Percentiles rank a stretch among this genome's conserved stretches.
phyloP scores from a whole-genome alignment of 2,888 invertebrate genomes.

The Panorpa germanica region DNA sequence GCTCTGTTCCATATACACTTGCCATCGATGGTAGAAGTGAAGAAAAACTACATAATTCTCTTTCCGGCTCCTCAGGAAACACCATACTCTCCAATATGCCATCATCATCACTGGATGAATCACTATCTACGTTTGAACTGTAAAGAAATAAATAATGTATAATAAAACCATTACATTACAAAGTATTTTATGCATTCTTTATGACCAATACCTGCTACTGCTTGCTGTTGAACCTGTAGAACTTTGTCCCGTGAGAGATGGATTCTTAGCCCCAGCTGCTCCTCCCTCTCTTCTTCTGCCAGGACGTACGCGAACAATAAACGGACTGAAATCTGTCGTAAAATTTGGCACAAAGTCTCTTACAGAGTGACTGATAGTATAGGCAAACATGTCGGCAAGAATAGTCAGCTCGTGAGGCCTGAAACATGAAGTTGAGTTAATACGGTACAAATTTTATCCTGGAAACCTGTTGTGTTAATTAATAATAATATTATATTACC shows the following conservation, averaged over 20 bases:
- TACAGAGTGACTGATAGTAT: constrained; percentile 49
- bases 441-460: too few relatives aligned
- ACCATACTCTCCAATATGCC: too few relatives aligned
- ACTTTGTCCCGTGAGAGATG: constrained; percentile 64
- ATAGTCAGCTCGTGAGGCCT: constrained; percentile 74
- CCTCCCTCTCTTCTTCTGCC: constrained; percentile 56
- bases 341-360: constrained; percentile 77
- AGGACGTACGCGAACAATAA: too few relatives aligned
- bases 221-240: constrained; percentile 51
- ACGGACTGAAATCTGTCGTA: constrained; percentile 76
- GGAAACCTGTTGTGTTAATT: too few relatives aligned
- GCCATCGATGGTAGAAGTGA: constrained; percentile 21
- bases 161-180: too few relatives aligned
- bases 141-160: constrained; percentile 10
- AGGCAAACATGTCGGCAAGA: constrained; percentile 64
- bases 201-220: too few relatives aligned
- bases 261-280: constrained; percentile 51
- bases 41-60: too few relatives aligned
- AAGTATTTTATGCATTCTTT: too few relatives aligned
- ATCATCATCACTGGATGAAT: constrained; percentile 56
- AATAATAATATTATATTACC: too few relatives aligned
- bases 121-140: constrained; percentile 44
- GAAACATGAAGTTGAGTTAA: too few relatives aligned
- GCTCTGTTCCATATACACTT: constrained; percentile 21
- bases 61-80: too few relatives aligned